Conservation (phyloP, 2,888 invertebrate genomes). For the Ephialtes manifestator region DNA sequence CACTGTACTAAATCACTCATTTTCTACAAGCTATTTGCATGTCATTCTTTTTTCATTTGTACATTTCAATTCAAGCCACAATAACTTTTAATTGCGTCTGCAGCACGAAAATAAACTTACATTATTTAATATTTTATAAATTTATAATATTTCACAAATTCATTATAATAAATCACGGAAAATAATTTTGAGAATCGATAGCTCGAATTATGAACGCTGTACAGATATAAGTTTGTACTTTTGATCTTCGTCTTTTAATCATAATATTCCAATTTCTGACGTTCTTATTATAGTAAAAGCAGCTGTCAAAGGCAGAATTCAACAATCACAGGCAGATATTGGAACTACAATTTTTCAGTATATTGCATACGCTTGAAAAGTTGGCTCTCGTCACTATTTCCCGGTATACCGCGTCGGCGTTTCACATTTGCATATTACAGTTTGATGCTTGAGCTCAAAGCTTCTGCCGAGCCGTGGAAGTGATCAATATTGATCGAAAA, state of each 20-base stretch:
- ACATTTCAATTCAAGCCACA: too few relatives aligned
- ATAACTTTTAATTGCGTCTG: too few relatives aligned
- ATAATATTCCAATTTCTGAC: background rate
- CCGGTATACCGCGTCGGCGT: background rate
- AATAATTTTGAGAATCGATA: background rate
- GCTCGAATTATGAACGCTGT: background rate
- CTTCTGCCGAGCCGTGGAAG: slow-evolving; percentile 40
- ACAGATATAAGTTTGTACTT: background rate
- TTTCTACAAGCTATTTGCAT: too few relatives aligned
- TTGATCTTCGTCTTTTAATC: background rate
- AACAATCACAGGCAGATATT: slow-evolving; percentile 16
- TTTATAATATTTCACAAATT: too few relatives aligned
- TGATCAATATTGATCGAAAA: slow-evolving; percentile 55
- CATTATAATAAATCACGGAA: background rate
- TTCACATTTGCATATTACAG: slow-evolving; percentile 61
- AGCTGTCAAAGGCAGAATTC: slow-evolving; percentile 4
- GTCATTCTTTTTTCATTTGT: too few relatives aligned
- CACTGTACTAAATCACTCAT: too few relatives aligned
- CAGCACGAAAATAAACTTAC: too few relatives aligned
- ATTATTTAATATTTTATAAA: too few relatives aligned
- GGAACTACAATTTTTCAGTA: slow-evolving; percentile 18
- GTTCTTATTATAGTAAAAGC: slow-evolving; percentile 10
- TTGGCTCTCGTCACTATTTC: slow-evolving; percentile 34
- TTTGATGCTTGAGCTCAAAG: slow-evolving; percentile 51
- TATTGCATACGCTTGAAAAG: slow-evolving; percentile 18